A percentile compares a stretch with the other conserved stretches of the same genome.
phyloP scores from a whole-genome alignment of 1,140 invertebrate genomes.

The Lepidurus packardi region DNA sequence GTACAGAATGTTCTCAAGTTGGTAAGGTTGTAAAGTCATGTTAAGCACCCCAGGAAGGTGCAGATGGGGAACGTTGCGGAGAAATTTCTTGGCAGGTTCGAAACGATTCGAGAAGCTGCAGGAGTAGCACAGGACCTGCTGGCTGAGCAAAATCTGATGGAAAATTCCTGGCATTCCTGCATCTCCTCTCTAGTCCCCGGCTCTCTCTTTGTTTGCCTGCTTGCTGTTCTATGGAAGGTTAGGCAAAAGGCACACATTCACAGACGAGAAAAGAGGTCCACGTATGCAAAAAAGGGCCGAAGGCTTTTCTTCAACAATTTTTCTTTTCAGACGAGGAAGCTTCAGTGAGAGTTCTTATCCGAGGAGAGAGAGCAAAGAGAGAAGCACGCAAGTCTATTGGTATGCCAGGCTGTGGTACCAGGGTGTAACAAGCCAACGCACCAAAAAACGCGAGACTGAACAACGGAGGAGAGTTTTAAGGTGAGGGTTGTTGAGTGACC shows the following conservation, averaged over 20 bases:
- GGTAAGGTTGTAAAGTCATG: no score
- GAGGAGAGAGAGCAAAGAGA: not conserved
- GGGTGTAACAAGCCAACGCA: constrained; percentile 1
- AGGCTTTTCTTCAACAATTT: not conserved
- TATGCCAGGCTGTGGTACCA: not conserved
- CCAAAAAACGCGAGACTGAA: no score
- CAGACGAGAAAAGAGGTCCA: not conserved
- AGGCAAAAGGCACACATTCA: not conserved
- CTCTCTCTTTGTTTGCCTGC: not conserved
- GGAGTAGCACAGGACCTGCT: not conserved
- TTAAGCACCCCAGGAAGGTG: no score
- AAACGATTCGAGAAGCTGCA: not conserved
- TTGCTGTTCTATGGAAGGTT: not conserved
- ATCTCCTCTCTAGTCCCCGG: not conserved
- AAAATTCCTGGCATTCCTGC: constrained; percentile 13
- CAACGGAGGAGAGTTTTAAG: not conserved
- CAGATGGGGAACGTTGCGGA: no score
- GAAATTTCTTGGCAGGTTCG: not conserved
- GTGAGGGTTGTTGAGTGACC: not conserved
- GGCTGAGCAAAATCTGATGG: not conserved
- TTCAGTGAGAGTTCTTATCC: not conserved
- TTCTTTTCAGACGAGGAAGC: not conserved
- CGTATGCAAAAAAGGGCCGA: constrained; percentile 8
- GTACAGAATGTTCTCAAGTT: no score
- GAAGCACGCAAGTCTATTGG: constrained; percentile 4